Conservation (phyloP, 2,797 vertebrate species). For the Amazonetta brasiliensis region DNA sequence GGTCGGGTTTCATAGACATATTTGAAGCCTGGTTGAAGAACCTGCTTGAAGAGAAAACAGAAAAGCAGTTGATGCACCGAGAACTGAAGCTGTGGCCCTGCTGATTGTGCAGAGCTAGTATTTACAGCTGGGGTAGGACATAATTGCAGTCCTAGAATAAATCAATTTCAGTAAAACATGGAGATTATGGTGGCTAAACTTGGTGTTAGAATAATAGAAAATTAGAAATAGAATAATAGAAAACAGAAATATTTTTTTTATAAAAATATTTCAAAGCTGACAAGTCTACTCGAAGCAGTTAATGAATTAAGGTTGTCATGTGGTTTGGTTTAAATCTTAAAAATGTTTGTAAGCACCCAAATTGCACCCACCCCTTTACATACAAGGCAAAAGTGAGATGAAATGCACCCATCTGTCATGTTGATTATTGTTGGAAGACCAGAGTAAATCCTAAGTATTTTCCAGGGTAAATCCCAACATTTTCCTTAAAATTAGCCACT, state of each 20-base stretch:
- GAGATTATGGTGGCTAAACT: constrained; percentile 89
- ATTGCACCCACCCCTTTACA: no score
- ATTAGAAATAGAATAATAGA: no score
- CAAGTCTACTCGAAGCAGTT: background rate
- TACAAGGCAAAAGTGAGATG: no score
- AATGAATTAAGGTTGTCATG: background rate
- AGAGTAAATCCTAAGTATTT: no score
- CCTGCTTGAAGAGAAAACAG: constrained; percentile 81
- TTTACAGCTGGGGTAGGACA: constrained; percentile 90
- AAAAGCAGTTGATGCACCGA: constrained; percentile 84
- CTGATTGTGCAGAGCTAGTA: constrained; percentile 91
- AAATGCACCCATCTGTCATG: no score
- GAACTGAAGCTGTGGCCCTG: constrained; percentile 85
- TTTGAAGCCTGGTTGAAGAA: constrained; percentile 83
- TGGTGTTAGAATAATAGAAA: constrained; percentile 70
- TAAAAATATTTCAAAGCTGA: background rate
- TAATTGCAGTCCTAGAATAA: constrained; percentile 89
- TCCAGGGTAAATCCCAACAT: no score
- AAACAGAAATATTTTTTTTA: background rate
- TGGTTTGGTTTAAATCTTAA: background rate
- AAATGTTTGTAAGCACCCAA: background rate
- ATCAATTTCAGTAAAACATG: constrained; percentile 87
- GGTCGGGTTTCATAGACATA: constrained; percentile 80
- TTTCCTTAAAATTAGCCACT: no score
- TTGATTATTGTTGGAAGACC: no score